Conservation (phyloP, 2,888 invertebrate species). For the Amphipoea oculea region DNA sequence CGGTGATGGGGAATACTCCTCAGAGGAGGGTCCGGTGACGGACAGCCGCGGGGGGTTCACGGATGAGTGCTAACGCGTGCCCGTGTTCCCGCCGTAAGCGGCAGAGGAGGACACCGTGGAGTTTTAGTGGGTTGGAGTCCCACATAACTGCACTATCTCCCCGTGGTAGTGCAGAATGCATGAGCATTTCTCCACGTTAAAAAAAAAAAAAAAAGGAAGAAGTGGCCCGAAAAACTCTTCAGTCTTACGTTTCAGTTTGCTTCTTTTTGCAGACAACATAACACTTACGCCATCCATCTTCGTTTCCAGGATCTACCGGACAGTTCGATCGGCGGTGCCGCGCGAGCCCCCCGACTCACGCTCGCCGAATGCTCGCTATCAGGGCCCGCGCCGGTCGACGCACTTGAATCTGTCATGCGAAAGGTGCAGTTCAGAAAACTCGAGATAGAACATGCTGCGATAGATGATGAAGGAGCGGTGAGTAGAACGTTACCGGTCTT, state of each 20-base stretch:
- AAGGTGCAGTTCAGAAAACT: slow-evolving; percentile 93
- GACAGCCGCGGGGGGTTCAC: too few species aligned
- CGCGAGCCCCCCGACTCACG: slow-evolving; percentile 91
- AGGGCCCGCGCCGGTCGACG: slow-evolving; percentile 93
- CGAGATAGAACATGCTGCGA: slow-evolving; percentile 92
- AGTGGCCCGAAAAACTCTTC: neutral
- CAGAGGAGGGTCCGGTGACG: too few species aligned
- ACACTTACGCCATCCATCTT: neutral
- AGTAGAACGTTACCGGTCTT: slow-evolving; percentile 62
- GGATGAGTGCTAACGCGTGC: too few species aligned
- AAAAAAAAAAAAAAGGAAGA: too few species aligned
- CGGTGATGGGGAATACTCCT: too few species aligned
- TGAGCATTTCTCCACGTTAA: too few species aligned
- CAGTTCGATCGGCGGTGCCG: slow-evolving; percentile 78
- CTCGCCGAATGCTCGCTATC: slow-evolving; percentile 90
- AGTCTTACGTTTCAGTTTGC: neutral
- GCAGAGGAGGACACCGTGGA: too few species aligned
- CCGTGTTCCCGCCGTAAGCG: too few species aligned
- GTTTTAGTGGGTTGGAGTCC: too few species aligned
- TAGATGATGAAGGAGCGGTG: slow-evolving; percentile 93
- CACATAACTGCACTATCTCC: too few species aligned
- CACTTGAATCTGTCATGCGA: slow-evolving; percentile 95
- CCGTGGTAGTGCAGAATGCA: too few species aligned
- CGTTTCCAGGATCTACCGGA: slow-evolving; percentile 83
- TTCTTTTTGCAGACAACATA: neutral